These are phyloP conservation scores for Caenorhabditis sp. DNA, from an alignment of 2,888 invertebrate species.

Conservation along the genomic window DNA sequence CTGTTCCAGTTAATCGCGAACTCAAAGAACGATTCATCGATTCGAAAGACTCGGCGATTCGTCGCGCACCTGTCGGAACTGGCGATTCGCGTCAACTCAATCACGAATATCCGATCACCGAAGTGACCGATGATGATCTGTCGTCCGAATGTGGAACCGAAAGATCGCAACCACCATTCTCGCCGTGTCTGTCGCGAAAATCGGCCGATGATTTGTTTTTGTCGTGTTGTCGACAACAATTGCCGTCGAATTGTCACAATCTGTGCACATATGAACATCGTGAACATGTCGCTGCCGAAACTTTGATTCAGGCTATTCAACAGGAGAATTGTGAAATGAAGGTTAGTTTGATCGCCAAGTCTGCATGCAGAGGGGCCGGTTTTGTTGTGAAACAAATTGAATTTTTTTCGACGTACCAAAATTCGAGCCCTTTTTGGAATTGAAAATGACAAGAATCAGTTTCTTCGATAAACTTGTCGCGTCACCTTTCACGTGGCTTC, in stretches of 20 bases:
- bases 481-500: too few species aligned
- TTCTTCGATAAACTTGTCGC: too few species aligned
- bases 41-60: conserved; percentile 26
- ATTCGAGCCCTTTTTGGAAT: too few species aligned
- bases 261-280: conserved; percentile 68
- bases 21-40: conserved; percentile 37
- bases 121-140: conserved; percentile 62
- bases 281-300: conserved; percentile 66
- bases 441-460: too few species aligned
- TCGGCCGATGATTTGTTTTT: conserved; percentile 66
- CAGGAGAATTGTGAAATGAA: conserved; percentile 54
- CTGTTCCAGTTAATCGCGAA: too few species aligned
- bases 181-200: conserved; percentile 63
- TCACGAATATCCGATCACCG: conserved; percentile 62
- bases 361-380: too few species aligned
- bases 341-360: conserved; percentile 10
- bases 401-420: neutral
- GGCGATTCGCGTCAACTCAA: conserved; percentile 60
- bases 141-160: conserved; percentile 66
- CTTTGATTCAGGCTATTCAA: conserved; percentile 61
- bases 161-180: conserved; percentile 59
- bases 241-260: conserved; percentile 65
- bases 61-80: conserved; percentile 27
- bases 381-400: too few species aligned
- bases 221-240: conserved; percentile 65